Conservation (phyloP, 2,888 invertebrate species). For the Harpagoxenus sublaevis region DNA sequence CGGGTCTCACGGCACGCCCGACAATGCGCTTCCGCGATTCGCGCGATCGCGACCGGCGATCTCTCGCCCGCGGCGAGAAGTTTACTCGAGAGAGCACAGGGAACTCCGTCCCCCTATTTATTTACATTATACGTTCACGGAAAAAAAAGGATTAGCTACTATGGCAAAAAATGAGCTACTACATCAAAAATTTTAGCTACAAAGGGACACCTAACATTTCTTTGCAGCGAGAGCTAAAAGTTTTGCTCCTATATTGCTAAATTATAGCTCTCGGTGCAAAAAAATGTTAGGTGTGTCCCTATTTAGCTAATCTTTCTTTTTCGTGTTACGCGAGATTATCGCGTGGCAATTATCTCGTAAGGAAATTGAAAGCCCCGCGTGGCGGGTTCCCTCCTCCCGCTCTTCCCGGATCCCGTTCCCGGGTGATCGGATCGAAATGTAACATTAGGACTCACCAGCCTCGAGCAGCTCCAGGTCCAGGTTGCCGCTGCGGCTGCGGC, state of each 20-base stretch:
- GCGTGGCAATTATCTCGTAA: neutral
- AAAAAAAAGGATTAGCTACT: too few relatives aligned
- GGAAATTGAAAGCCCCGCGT: constrained; percentile 10
- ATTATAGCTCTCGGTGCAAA: too few relatives aligned
- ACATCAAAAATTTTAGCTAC: too few relatives aligned
- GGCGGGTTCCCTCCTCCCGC: neutral
- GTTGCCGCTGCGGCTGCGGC: constrained; percentile 83
- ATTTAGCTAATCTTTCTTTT: too few relatives aligned
- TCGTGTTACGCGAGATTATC: too few relatives aligned
- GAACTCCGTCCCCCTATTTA: neutral
- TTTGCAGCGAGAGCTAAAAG: too few relatives aligned
- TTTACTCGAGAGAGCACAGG: neutral
- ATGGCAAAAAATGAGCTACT: too few relatives aligned
- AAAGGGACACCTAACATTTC: too few relatives aligned
- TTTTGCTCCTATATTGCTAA: too few relatives aligned
- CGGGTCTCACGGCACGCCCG: neutral
- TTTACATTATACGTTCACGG: neutral
- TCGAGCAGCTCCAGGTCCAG: constrained; percentile 84
- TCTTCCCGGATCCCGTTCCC: neutral
- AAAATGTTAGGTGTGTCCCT: too few relatives aligned
- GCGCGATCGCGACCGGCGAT: neutral
- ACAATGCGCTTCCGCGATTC: neutral
- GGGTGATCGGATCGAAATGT: constrained; percentile 14
- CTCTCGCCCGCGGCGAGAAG: neutral
- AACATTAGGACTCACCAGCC: constrained; percentile 78